Base-by-base conservation (phyloP, 2,113 vertebrate genomes). In the Neodon shergylaensis region DNA sequence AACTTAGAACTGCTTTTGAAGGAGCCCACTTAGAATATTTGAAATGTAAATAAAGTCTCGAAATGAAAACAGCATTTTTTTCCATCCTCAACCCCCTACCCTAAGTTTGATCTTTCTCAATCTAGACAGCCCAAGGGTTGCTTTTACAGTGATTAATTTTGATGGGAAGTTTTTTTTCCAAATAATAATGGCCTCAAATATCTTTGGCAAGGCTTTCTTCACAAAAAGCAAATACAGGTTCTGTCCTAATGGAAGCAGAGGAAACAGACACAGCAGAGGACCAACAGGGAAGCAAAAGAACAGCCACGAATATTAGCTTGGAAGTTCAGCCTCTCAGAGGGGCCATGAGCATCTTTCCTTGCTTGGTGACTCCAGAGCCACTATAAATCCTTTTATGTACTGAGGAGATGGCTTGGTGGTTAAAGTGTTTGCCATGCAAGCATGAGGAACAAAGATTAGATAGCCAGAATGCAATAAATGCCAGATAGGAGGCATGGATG, bases 1-100 rank as follows among this genome's bases (percentile, higher is more conserved):
- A 58, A 58, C 90, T 96, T 86, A 94, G 58, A 77, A 58, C 90
- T 88, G 36, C 92, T 94, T 92, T 96, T 78, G 81, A 96, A 97
- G 92, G 94, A 89, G 47, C 21, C 47, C 14, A 3, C 93, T 94
- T 85, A 65, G 82, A 92, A 88, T 44, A 78, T 66, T 91, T 85
- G 63, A 88, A 94, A 66, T 96, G 73, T 85, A 95, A 95, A 94
- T 72, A 76, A 88, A 73, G 54, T 82, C 31, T 88, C 16, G n/a
- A 81, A 90, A 74, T n/a, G 74, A 94, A 96, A 96, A 92, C 66
- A 70, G 61, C 70, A 36, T 65, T 96, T 91, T 91, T 92, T 85
- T 94, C 81, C 8, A 31, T 72, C 16, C 17, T 49, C 17, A 11
- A 49, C 49, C 79, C 22, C n/a, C 26, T 33, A 85, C 49, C 8